Conservation (phyloP, 2,113 vertebrate species). For the Rhegmatorhina hoffmannsi region DNA sequence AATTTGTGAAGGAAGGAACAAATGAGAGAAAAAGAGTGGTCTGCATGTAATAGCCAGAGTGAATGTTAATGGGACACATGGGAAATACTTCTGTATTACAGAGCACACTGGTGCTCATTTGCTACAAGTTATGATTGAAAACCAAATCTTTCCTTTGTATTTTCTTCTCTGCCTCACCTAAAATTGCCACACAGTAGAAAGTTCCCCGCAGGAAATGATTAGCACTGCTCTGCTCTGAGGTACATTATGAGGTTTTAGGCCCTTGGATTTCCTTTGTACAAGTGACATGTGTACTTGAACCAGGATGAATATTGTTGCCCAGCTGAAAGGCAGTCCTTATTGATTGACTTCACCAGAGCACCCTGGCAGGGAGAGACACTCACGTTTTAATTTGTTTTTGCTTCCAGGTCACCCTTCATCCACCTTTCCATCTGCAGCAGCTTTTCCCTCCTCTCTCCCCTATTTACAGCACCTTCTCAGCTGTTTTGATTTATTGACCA, state of each 20-base stretch:
- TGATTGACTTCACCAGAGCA: neutral
- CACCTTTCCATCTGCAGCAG: neutral
- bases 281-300: neutral
- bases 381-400: conserved; percentile 1
- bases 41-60: neutral
- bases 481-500: conserved; percentile 63
- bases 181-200: neutral
- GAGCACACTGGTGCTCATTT: conserved; percentile 29
- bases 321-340: neutral
- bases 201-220: neutral
- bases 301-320: neutral
- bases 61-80: conserved; percentile 15
- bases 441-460: neutral
- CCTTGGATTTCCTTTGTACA: neutral
- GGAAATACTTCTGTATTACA: conserved; percentile 29
- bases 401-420: conserved; percentile 10
- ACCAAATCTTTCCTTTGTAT: neutral
- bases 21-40: conserved; percentile 13
- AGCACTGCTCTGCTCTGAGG: neutral
- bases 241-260: neutral
- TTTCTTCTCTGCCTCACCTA: conserved; percentile 3
- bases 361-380: neutral
- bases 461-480: conserved; percentile 30
- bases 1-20: conserved; percentile 26
- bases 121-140: conserved; percentile 37